Conservation (phyloP, 2,797 vertebrate species). For the Anniella stebbinsi region DNA sequence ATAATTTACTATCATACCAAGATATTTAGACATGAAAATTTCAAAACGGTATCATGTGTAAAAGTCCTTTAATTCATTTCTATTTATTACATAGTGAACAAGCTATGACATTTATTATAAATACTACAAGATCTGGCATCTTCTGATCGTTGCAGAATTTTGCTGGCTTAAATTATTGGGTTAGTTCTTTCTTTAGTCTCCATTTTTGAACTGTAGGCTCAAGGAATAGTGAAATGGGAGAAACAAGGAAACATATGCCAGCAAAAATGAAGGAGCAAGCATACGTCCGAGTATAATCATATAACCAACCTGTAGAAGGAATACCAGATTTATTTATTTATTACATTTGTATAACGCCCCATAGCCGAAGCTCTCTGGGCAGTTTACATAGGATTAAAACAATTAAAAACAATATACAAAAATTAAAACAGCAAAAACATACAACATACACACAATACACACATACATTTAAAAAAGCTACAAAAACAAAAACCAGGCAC, state of each 20-base stretch:
- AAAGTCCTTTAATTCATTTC: not conserved
- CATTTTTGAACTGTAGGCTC: conserved; percentile 88
- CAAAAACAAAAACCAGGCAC: no score
- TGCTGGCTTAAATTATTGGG: conserved; percentile 6
- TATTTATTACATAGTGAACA: rapidly evolving
- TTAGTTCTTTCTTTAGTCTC: conserved; percentile 76
- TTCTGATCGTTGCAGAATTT: not conserved
- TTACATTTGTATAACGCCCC: no score
- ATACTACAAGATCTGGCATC: not conserved
- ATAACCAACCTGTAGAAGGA: conserved; percentile 87
- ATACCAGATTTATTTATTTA: conserved; percentile 3
- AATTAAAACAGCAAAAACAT: no score
- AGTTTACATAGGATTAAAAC: no score
- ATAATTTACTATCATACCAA: not conserved
- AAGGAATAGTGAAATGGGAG: conserved; percentile 89
- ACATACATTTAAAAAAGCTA: no score
- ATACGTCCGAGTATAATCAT: conserved; percentile 93
- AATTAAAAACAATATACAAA: no score
- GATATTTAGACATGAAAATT: rapidly evolving
- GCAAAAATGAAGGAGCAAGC: conserved; percentile 93
- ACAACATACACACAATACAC: no score
- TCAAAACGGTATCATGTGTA: not conserved
- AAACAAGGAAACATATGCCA: conserved; percentile 90
- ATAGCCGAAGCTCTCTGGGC: no score
- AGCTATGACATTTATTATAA: not conserved